Percentiles rank a stretch among this genome's conserved stretches.
These are phyloP conservation scores for Spinibarbus caldwelli DNA, from an alignment of 2,797 vertebrate genomes.

Conservation along the genomic window DNA sequence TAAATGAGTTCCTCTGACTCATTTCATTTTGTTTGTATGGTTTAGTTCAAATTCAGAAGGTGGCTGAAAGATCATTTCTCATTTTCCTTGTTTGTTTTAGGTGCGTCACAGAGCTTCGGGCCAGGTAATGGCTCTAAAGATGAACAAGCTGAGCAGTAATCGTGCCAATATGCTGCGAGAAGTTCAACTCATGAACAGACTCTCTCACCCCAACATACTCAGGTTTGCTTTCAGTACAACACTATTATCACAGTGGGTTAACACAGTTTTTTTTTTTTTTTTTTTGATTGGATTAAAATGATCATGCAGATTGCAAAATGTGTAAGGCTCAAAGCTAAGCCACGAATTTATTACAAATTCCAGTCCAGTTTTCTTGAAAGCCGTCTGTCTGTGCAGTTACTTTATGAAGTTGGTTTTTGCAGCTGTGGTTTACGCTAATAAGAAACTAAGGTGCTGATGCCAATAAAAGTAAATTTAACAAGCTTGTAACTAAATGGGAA, in stretches of 20 bases:
- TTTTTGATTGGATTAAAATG: not conserved
- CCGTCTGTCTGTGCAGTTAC: not conserved
- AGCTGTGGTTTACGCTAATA: not conserved
- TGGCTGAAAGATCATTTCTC: not conserved
- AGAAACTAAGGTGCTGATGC: slow-evolving; percentile 2
- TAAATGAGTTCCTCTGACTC: not conserved
- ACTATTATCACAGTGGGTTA: not conserved
- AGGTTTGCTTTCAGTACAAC: slow-evolving; percentile 71
- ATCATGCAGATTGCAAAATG: slow-evolving; percentile 3
- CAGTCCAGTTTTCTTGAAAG: not conserved
- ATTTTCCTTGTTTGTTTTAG: slow-evolving; percentile 69
- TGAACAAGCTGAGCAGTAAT: slow-evolving; percentile 97
- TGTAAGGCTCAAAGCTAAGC: not conserved
- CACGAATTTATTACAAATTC: not conserved
- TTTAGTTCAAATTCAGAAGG: not conserved
- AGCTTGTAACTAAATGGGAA: slow-evolving; percentile 14
- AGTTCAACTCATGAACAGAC: slow-evolving; percentile 96
- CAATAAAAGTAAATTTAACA: slow-evolving; percentile 31
- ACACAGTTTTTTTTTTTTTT: not conserved
- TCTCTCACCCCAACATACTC: slow-evolving; percentile 92
- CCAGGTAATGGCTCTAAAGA: slow-evolving; percentile 98
- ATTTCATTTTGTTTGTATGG: not conserved
- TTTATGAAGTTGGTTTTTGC: not conserved
- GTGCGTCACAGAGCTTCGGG: slow-evolving; percentile 91
- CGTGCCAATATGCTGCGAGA: slow-evolving; percentile 96